Percentiles rank a stretch among this genome's conserved stretches.
These are phyloP conservation scores for Hesperophylax magnus DNA, from an alignment of 1,140 invertebrate species.

Conservation along the genomic window DNA sequence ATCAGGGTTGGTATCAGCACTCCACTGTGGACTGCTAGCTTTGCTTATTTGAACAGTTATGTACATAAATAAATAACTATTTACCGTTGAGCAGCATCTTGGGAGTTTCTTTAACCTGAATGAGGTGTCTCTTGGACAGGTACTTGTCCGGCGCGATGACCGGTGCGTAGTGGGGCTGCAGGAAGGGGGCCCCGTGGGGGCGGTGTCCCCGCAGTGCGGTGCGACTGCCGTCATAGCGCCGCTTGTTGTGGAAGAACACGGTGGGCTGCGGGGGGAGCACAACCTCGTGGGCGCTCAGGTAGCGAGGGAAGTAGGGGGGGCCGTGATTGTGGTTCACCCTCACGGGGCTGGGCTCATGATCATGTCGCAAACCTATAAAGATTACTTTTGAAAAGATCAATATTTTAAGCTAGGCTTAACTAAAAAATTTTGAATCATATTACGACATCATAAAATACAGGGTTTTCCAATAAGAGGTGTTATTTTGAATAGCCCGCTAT, in stretches of 20 bases:
- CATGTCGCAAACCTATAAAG: background rate
- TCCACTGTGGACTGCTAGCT: no score
- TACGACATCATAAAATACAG: no score
- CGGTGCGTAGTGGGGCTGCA: background rate
- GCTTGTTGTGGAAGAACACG: constrained; percentile 45
- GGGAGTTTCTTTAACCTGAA: constrained; percentile 63
- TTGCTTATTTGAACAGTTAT: no score
- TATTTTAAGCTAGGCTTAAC: background rate
- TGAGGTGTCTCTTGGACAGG: constrained; percentile 64
- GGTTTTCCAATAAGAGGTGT: no score
- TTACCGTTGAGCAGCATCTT: constrained; percentile 61
- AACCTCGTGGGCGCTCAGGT: background rate
- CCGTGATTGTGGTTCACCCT: background rate
- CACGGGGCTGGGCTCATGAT: background rate
- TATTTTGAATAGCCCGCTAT: no score
- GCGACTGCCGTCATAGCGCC: constrained; percentile 27
- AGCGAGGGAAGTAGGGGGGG: background rate
- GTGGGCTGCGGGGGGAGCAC: background rate
- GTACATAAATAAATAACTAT: no score
- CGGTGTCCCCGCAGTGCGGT: background rate
- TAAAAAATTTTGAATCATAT: no score
- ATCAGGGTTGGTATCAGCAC: no score
- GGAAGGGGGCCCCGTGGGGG: background rate
- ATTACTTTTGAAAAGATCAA: background rate
- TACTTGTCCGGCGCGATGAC: constrained; percentile 68